Evolutionary conservation across 2,797 vertebrate species (phyloP).

Genomic region (Leontocebus nigricollis): DNA sequence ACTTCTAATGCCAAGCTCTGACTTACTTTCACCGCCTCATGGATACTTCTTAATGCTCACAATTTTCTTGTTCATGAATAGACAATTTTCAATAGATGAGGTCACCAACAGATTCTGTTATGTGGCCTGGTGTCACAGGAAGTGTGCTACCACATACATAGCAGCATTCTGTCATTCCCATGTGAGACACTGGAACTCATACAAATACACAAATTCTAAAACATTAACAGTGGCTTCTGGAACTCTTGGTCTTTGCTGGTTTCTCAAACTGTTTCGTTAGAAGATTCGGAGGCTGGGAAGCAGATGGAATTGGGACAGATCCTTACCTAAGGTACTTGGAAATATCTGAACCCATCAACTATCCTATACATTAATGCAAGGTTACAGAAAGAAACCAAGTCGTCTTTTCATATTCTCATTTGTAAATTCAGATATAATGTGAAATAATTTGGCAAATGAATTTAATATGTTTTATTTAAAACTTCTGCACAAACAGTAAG

Average conservation of each 20-base stretch:
- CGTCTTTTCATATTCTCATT: background rate
- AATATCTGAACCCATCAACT: background rate
- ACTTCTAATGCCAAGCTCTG: background rate
- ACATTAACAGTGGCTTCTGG: background rate
- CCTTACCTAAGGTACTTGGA: background rate
- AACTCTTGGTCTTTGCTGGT: background rate
- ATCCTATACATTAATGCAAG: background rate
- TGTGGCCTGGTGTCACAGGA: background rate
- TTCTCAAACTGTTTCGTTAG: background rate
- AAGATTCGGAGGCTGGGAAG: background rate
- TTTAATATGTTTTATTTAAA: background rate
- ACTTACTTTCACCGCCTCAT: background rate
- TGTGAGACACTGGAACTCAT: background rate
- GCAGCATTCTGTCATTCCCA: background rate
- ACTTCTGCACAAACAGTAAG: background rate
- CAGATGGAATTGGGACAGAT: background rate
- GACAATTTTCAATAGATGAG: background rate
- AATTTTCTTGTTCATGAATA: background rate
- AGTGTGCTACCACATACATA: background rate
- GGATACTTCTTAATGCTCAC: background rate
- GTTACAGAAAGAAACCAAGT: background rate
- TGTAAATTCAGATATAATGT: background rate
- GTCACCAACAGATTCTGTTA: background rate
- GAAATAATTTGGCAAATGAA: background rate
- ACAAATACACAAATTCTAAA: background rate